A percentile compares a stretch with the other conserved stretches of the same genome.
Evolutionary conservation across 2,797 vertebrate species (phyloP).

Genomic region (Bufotes viridis): DNA sequence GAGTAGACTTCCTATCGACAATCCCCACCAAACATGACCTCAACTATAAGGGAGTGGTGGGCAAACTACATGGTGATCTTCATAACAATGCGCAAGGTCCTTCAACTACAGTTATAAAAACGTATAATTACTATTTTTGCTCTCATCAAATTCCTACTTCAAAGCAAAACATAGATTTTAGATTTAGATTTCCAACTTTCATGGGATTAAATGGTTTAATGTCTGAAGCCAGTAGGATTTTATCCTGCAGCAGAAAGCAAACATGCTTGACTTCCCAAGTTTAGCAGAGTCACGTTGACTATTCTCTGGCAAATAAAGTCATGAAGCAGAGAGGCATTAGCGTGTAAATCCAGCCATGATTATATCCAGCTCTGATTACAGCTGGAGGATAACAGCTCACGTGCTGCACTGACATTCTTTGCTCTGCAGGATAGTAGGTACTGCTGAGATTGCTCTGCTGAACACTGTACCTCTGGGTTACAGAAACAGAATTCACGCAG

Average conservation of each 20-base stretch:
- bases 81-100: not conserved
- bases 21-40: not conserved
- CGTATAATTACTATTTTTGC: not conserved
- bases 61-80: not conserved
- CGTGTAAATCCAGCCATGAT: slow-evolving; percentile 25
- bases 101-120: not conserved
- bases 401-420: slow-evolving; percentile 27
- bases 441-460: not conserved
- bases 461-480: not conserved
- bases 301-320: slow-evolving; percentile 15
- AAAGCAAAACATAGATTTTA: slow-evolving; percentile 1
- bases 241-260: slow-evolving; percentile 5
- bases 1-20: not conserved
- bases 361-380: slow-evolving; percentile 5
- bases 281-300: slow-evolving; percentile 28
- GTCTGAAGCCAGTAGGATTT: not conserved
- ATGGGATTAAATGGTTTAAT: slow-evolving; percentile 16
- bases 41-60: not conserved
- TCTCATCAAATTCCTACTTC: not conserved
- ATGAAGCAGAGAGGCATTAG: slow-evolving; percentile 34
- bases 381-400: not conserved
- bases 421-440: slow-evolving; percentile 15
- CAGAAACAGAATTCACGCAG: slow-evolving; percentile 10
- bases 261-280: slow-evolving; percentile 28
- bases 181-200: not conserved